Conservation (phyloP, 2,797 vertebrate genomes). For the Mormyrus proboscirostris region DNA sequence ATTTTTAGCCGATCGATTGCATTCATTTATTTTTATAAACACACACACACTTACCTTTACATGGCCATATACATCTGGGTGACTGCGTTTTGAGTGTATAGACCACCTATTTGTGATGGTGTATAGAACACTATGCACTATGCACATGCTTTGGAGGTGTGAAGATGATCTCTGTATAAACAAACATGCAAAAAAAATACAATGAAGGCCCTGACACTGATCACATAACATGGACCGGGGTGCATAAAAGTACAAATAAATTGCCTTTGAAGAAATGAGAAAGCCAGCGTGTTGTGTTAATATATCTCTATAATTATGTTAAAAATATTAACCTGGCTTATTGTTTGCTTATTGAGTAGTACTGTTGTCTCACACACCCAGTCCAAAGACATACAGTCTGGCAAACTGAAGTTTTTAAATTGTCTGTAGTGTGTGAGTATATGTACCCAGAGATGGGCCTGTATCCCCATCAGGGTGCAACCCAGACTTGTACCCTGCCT, state of each 20-base stretch:
- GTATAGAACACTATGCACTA: background rate
- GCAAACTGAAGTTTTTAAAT: background rate
- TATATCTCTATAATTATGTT: background rate
- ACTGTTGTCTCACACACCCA: background rate
- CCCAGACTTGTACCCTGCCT: background rate
- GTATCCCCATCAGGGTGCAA: background rate
- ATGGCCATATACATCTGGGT: background rate
- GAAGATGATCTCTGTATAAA: background rate
- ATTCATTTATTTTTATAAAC: background rate
- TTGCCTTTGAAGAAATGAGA: background rate
- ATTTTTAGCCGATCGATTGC: background rate
- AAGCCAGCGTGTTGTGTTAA: background rate
- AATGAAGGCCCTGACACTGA: background rate
- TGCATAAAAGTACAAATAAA: background rate
- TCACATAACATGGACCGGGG: background rate
- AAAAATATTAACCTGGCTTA: background rate
- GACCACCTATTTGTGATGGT: background rate
- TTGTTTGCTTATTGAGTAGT: background rate
- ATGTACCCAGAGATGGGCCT: background rate
- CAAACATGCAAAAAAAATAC: background rate
- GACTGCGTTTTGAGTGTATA: background rate
- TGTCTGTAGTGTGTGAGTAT: background rate
- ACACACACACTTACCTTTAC: background rate
- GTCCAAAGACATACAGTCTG: background rate
- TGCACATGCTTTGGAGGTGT: background rate